phyloP scores from a whole-genome alignment of 2,113 vertebrate genomes.

The Nematolebias whitei region DNA sequence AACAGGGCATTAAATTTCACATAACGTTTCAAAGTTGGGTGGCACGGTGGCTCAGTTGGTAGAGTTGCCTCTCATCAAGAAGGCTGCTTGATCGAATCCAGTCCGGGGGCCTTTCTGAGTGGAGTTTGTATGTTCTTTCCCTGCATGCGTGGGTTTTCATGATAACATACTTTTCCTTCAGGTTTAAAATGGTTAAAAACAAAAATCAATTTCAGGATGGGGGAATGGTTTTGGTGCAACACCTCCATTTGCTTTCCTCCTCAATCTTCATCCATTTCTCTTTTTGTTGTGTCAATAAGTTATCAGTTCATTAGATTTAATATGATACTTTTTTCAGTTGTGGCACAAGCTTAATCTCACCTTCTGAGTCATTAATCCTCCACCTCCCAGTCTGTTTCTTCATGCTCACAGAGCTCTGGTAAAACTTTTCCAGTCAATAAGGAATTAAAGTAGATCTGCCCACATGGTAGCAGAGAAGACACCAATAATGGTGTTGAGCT shows the following conservation, averaged over 20 bases:
- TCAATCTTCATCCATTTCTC: not conserved
- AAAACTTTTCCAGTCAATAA: slow-evolving; percentile 57
- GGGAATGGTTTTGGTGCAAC: slow-evolving; percentile 7
- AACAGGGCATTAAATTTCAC: too few relatives aligned
- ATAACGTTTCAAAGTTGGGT: too few relatives aligned
- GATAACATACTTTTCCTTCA: slow-evolving; percentile 36
- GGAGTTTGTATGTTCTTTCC: too few relatives aligned
- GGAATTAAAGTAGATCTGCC: slow-evolving; percentile 47
- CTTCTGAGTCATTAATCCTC: slow-evolving; percentile 40
- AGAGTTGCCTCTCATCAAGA: too few relatives aligned
- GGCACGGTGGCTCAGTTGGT: too few relatives aligned
- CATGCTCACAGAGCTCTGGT: slow-evolving; percentile 26
- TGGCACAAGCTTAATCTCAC: slow-evolving; percentile 26
- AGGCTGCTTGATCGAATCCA: too few relatives aligned
- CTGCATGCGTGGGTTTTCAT: too few relatives aligned
- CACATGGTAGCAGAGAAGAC: slow-evolving; percentile 47
- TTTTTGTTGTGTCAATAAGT: slow-evolving; percentile 15
- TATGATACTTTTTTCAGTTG: slow-evolving; percentile 25
- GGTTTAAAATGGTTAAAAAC: slow-evolving; percentile 35
- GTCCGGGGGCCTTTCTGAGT: too few relatives aligned
- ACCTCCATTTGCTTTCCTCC: not conserved
- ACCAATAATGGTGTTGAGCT: slow-evolving; percentile 17
- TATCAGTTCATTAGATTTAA: slow-evolving; percentile 37
- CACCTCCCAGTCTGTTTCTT: slow-evolving; percentile 40
- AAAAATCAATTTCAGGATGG: slow-evolving; percentile 23